phyloP scores from a whole-genome alignment of 1,140 invertebrate species.

The Meloidogyne hapla region DNA sequence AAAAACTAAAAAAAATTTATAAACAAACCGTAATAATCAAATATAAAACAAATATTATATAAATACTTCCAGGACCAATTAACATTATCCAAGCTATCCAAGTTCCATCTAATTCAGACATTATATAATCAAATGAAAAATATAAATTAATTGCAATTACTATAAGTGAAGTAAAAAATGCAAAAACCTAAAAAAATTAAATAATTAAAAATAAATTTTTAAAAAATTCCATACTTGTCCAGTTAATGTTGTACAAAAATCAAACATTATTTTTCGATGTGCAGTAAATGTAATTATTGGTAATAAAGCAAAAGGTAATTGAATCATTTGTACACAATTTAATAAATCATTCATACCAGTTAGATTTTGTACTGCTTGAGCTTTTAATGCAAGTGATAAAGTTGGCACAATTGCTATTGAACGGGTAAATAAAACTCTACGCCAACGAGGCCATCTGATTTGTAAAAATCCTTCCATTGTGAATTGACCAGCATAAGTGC shows the following conservation, averaged over 20 bases:
- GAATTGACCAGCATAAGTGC: conserved; percentile 71
- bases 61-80: conserved; percentile 32
- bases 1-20: background rate
- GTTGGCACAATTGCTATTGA: conserved; percentile 84
- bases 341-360: conserved; percentile 84
- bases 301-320: conserved; percentile 72
- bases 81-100: conserved; percentile 42
- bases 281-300: conserved; percentile 85
- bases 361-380: conserved; percentile 74
- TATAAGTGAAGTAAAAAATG: conserved; percentile 67
- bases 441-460: conserved; percentile 83
- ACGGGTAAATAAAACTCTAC: conserved; percentile 80
- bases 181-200: conserved; percentile 43
- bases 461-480: conserved; percentile 81
- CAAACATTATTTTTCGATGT: conserved; percentile 77
- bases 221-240: conserved; percentile 48
- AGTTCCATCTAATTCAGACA: conserved; percentile 26
- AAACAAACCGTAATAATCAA: conserved; percentile 34
- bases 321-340: conserved; percentile 70
- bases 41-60: conserved; percentile 48
- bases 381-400: conserved; percentile 72
- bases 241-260: conserved; percentile 76
- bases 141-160: conserved; percentile 81
- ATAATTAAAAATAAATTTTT: conserved; percentile 18
- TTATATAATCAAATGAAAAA: conserved; percentile 67